phyloP scores from a whole-genome alignment of 1,140 invertebrate genomes.

The Lordiphosa stackelbergi region DNA sequence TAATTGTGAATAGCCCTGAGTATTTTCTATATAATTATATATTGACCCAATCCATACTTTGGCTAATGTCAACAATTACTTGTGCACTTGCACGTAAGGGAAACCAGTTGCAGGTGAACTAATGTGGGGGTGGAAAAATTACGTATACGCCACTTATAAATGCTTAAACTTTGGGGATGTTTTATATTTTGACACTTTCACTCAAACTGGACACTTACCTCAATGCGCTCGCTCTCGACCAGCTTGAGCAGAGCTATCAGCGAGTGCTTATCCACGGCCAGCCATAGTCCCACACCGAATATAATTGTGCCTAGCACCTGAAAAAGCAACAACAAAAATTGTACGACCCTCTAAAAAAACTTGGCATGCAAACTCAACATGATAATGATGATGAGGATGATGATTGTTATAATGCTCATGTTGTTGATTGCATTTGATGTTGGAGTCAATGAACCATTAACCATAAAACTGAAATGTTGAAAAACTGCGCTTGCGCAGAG shows the following conservation, averaged over 20 bases:
- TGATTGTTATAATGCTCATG: constrained; percentile 55
- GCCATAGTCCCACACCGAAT: constrained; percentile 86
- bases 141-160: constrained; percentile 37
- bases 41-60: constrained; percentile 1
- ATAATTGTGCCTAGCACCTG: constrained; percentile 86
- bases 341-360: constrained; percentile 1
- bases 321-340: constrained; percentile 22
- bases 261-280: constrained; percentile 84
- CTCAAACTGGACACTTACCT: constrained; percentile 81
- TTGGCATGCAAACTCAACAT: constrained; percentile 21
- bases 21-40: constrained; percentile 38
- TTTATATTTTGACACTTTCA: constrained; percentile 38
- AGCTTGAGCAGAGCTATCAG: constrained; percentile 82
- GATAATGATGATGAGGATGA: constrained; percentile 44
- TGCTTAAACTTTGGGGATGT: constrained; percentile 12
- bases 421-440: constrained; percentile 64
- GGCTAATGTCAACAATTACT: constrained; percentile 37
- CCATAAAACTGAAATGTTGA: constrained; percentile 29
- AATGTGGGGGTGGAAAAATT: constrained; percentile 18
- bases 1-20: constrained; percentile 5
- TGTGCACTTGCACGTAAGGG: constrained; percentile 31
- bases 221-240: constrained; percentile 79
- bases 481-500: constrained; percentile 70
- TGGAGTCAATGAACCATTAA: constrained; percentile 62
- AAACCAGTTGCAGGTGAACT: constrained; percentile 26